A percentile compares a stretch with the other conserved stretches of the same genome.
These are phyloP conservation scores for Hemicordylus capensis DNA, from an alignment of 2,113 vertebrate species.

Conservation along the genomic window DNA sequence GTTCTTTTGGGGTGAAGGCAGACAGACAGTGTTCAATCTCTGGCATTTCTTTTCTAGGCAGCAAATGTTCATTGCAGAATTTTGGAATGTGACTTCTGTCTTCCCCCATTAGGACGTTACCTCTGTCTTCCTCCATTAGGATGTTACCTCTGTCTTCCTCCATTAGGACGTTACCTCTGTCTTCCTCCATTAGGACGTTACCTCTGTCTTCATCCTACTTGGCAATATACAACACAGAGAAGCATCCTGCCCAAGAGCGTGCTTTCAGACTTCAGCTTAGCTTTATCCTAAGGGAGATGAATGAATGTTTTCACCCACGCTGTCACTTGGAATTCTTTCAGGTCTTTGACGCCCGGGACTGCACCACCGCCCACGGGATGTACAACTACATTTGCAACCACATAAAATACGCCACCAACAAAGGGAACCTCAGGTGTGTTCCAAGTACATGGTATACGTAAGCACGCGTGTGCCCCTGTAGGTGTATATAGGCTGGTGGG, in stretches of 20 bases:
- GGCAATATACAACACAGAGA: background rate
- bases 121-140: background rate
- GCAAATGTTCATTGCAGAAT: too few species aligned
- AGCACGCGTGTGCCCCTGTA: too few species aligned
- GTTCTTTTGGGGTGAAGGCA: too few species aligned
- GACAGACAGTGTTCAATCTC: too few species aligned
- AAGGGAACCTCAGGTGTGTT: slow-evolving; percentile 94
- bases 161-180: background rate
- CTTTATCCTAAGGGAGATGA: background rate
- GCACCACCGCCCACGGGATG: slow-evolving; percentile 96
- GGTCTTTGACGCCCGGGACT: slow-evolving; percentile 98
- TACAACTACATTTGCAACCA: slow-evolving; percentile 99
- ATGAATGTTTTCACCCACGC: too few species aligned
- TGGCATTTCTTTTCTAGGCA: too few species aligned
- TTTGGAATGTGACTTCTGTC: too few species aligned
- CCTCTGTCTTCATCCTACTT: background rate
- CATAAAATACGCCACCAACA: slow-evolving; percentile 98
- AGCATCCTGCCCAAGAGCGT: background rate
- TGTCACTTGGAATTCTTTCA: slow-evolving; percentile 55
- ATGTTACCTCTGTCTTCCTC: background rate
- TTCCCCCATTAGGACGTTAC: too few species aligned
- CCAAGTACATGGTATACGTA: background rate
- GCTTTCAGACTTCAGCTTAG: background rate
- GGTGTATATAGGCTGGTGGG: background rate
- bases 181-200: background rate